Evolutionary conservation across 2,797 vertebrate species (phyloP).

Genomic region (Falco concolor): DNA sequence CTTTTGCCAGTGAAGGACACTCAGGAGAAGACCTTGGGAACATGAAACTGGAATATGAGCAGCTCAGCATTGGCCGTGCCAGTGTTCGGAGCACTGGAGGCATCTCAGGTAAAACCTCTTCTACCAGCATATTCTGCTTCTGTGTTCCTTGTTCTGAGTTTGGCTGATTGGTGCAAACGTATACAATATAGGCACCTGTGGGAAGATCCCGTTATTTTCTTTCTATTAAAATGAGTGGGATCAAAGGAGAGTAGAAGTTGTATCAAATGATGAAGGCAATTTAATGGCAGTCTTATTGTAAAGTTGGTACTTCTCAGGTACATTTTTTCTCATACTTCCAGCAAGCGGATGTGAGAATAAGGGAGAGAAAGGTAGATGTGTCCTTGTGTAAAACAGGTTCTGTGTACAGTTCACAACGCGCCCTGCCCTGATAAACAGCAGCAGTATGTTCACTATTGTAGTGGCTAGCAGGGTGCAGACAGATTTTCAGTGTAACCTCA

Average conservation of each 20-base stretch:
- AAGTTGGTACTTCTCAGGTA: not conserved
- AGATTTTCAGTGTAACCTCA: not conserved
- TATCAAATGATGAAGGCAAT: not conserved
- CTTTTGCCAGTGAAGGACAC: constrained; percentile 56
- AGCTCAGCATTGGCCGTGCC: not conserved
- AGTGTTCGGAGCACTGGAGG: constrained; percentile 40
- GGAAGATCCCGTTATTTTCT: not conserved
- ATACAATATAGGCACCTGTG: not conserved
- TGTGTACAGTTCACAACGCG: not conserved
- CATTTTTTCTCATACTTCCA: not conserved
- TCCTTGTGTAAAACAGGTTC: not conserved
- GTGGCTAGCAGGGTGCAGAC: not conserved
- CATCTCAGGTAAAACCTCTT: constrained; percentile 71
- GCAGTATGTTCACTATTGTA: not conserved
- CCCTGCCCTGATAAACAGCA: not conserved
- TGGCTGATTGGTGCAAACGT: not conserved
- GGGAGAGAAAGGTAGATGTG: not conserved
- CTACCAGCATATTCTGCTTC: not conserved
- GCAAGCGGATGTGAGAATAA: not conserved
- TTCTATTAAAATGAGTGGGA: not conserved
- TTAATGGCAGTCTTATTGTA: not conserved
- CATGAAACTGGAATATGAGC: constrained; percentile 51
- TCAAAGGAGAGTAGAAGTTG: not conserved
- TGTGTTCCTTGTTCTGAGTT: not conserved
- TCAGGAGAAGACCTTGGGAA: constrained; percentile 62